Base-by-base conservation (phyloP, 2,888 invertebrate species). In the Gnatocerus cornutus region DNA sequence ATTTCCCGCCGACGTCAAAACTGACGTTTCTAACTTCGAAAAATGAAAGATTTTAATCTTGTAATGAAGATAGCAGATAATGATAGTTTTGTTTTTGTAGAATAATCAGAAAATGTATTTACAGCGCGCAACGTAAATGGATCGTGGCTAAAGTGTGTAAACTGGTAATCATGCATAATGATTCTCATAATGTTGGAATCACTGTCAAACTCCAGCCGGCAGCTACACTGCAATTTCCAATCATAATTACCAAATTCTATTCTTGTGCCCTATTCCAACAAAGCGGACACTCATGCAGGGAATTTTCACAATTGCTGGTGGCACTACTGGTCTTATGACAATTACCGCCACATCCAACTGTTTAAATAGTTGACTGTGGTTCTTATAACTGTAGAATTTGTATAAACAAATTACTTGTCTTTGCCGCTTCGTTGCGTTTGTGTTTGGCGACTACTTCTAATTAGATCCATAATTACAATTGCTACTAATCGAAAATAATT, bases 151-250 rank as follows among this genome's bases (percentile, higher is more conserved):
- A 75, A 74, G 73, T 75, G 75, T 76, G 71, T 71, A 74, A 77
- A 77, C 74, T 72, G 74, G 73, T 73, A 76, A 77, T 78, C 77
- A 76, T 45, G 71, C 72, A 77, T 78, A 78, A 78, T 78, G 77
- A 79, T 76, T 76, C 72, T 74, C 73, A 79, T 79, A 78, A 78
- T 78, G 66, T 71, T 74, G 74, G 77, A 78, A 77, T 76, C 76
- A 74, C 76, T 79, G 78, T 79, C 78, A 78, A 78, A 77, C 72
- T 73, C 65, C 63, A 71, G 75, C 76, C 77, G 77, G 77, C 77
- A 77, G 78, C 78, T 71, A 73, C 71, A 73, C 70, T 74, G 73
- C 78, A 78, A 77, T 79, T 77, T 78, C 76, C 79, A 79, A 78
- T 79, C 79, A 79, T 78, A 79, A 79, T 79, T 78, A 79, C 76